These are phyloP conservation scores for Dromiciops gliroides DNA, from an alignment of 2,113 vertebrate genomes.

Conservation along the genomic window DNA sequence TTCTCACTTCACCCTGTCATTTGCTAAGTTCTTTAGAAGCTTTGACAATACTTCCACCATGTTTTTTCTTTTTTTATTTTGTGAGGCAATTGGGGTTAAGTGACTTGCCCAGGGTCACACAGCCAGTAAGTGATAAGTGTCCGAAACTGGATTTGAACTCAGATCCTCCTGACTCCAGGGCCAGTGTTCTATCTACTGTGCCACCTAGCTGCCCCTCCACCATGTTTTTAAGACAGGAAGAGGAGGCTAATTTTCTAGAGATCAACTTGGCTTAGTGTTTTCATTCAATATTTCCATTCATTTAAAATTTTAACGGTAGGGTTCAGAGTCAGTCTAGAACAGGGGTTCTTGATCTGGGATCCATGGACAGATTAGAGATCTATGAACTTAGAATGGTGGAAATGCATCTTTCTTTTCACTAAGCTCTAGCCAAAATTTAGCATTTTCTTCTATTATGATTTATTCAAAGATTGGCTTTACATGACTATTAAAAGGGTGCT, in stretches of 20 bases:
- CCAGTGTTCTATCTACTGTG: too few species aligned
- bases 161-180: too few species aligned
- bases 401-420: neutral
- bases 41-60: neutral
- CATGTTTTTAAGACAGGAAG: neutral
- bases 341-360: neutral
- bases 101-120: too few species aligned
- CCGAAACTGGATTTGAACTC: too few species aligned
- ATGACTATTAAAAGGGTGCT: neutral
- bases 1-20: neutral
- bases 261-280: constrained; percentile 6
- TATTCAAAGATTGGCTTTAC: neutral
- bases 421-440: neutral
- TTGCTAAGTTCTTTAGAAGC: constrained; percentile 20
- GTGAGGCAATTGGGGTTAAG: too few species aligned
- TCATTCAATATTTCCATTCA: constrained; percentile 8
- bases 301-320: constrained; percentile 4
- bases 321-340: neutral
- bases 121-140: too few species aligned
- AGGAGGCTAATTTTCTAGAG: constrained; percentile 24
- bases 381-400: neutral
- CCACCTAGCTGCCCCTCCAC: too few species aligned
- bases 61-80: too few species aligned
- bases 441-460: neutral
- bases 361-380: neutral